A percentile compares a stretch with the other conserved stretches of the same genome.
These are phyloP conservation scores for Drosophila parthenogenetica DNA, from an alignment of 2,888 invertebrate genomes.

Conservation along the genomic window DNA sequence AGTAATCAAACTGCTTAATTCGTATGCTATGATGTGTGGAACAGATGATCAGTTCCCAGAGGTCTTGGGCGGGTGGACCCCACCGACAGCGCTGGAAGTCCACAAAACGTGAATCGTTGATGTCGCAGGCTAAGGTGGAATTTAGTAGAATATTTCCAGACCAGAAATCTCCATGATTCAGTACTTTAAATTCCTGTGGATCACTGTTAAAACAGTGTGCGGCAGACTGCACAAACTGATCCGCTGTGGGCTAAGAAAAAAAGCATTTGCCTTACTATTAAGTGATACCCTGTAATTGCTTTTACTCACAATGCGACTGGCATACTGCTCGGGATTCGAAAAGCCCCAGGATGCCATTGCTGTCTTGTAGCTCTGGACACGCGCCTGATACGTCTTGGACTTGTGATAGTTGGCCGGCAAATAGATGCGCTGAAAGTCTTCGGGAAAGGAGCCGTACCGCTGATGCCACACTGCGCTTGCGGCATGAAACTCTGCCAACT, in stretches of 20 bases:
- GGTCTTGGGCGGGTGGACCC: slow-evolving; percentile 83
- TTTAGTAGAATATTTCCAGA: slow-evolving; percentile 83
- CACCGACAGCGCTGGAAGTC: slow-evolving; percentile 83
- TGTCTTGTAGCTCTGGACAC: slow-evolving; percentile 74
- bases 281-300: neutral
- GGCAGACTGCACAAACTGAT: slow-evolving; percentile 80
- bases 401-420: slow-evolving; percentile 81
- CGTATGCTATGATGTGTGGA: slow-evolving; percentile 80
- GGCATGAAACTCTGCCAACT: slow-evolving; percentile 84
- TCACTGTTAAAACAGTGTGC: slow-evolving; percentile 73
- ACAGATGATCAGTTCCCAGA: slow-evolving; percentile 82
- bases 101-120: slow-evolving; percentile 81
- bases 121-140: slow-evolving; percentile 67
- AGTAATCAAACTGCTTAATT: slow-evolving; percentile 81
- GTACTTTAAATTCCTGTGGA: slow-evolving; percentile 78
- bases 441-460: slow-evolving; percentile 72
- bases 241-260: slow-evolving; percentile 72
- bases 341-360: slow-evolving; percentile 81
- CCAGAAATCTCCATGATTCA: slow-evolving; percentile 84
- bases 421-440: slow-evolving; percentile 76
- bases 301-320: slow-evolving; percentile 74
- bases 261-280: neutral
- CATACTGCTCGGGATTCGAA: slow-evolving; percentile 71
- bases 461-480: slow-evolving; percentile 80
- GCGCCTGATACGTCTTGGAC: slow-evolving; percentile 77